A percentile compares a stretch with the other conserved stretches of the same genome.
Evolutionary conservation across 2,888 invertebrate genomes (phyloP).

Genomic region (Cylloceria caligata): DNA sequence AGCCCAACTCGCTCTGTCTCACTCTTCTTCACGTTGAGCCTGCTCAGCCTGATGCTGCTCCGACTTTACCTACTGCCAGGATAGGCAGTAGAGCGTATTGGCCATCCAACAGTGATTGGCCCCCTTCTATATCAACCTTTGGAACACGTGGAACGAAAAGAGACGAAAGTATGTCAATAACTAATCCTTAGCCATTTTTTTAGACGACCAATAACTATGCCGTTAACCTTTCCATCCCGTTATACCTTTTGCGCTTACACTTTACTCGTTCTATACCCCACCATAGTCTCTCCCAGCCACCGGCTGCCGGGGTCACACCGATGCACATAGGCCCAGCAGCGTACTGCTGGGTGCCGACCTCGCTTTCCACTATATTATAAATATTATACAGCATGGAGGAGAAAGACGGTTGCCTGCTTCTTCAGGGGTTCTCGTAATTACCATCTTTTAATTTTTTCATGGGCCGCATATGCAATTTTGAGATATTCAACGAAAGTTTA

Average conservation of each 20-base stretch:
- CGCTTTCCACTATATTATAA: slow-evolving; percentile 42
- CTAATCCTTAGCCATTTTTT: not conserved
- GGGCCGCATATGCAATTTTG: not conserved
- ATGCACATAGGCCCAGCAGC: slow-evolving; percentile 40
- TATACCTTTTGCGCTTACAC: slow-evolving; percentile 40
- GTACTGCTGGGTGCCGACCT: slow-evolving; percentile 19
- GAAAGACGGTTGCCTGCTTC: slow-evolving; percentile 2
- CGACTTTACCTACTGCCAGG: slow-evolving; percentile 38
- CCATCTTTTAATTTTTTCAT: slow-evolving; percentile 23
- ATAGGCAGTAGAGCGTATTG: not conserved
- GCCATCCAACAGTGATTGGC: not conserved
- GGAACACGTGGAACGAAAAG: not conserved
- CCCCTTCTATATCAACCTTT: not conserved
- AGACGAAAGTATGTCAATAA: not conserved
- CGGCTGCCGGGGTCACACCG: slow-evolving; percentile 57
- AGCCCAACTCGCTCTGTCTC: slow-evolving; percentile 72
- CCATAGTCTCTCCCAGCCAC: slow-evolving; percentile 24
- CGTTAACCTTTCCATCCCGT: slow-evolving; percentile 3
- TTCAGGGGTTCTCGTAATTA: slow-evolving; percentile 8
- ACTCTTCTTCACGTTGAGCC: slow-evolving; percentile 41
- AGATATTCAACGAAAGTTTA: not conserved
- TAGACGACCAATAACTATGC: not conserved
- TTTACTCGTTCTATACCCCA: slow-evolving; percentile 13
- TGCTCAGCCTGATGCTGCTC: slow-evolving; percentile 41
- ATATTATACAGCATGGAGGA: slow-evolving; percentile 14